Conservation (phyloP, 2,113 vertebrate genomes). For the Oriolus oriolus region DNA sequence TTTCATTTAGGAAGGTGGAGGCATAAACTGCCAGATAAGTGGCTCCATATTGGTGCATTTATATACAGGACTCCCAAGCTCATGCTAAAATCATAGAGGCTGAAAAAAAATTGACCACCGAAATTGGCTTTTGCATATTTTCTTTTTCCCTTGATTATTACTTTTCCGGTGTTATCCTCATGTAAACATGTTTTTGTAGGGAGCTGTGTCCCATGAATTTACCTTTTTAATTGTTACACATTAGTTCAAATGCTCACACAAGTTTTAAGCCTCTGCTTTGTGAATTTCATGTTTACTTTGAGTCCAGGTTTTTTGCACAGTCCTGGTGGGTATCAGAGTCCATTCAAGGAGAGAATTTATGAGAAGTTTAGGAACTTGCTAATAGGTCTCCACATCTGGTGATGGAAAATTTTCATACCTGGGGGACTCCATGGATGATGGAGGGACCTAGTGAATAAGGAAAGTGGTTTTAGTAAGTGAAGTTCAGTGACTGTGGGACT, state of each 20-base stretch:
- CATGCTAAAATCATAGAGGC: background rate
- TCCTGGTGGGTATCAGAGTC: background rate
- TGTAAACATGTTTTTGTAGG: background rate
- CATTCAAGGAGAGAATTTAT: background rate
- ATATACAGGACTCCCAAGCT: background rate
- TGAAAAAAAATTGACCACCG: background rate
- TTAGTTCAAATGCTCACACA: background rate
- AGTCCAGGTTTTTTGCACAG: background rate
- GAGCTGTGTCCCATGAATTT: accelerated
- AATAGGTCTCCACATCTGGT: background rate
- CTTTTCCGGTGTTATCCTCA: background rate
- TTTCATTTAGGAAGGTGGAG: background rate
- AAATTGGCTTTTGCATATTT: background rate
- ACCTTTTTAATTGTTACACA: background rate
- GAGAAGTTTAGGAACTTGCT: background rate
- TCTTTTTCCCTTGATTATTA: background rate
- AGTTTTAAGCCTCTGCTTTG: background rate
- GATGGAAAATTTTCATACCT: background rate
- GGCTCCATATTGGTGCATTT: background rate
- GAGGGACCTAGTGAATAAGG: background rate
- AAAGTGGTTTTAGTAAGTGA: background rate
- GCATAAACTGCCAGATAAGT: background rate
- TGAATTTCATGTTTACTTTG: background rate
- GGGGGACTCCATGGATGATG: background rate
- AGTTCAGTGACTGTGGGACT: background rate